phyloP scores from a whole-genome alignment of 2,888 invertebrate genomes.

The Idaea straminata region DNA sequence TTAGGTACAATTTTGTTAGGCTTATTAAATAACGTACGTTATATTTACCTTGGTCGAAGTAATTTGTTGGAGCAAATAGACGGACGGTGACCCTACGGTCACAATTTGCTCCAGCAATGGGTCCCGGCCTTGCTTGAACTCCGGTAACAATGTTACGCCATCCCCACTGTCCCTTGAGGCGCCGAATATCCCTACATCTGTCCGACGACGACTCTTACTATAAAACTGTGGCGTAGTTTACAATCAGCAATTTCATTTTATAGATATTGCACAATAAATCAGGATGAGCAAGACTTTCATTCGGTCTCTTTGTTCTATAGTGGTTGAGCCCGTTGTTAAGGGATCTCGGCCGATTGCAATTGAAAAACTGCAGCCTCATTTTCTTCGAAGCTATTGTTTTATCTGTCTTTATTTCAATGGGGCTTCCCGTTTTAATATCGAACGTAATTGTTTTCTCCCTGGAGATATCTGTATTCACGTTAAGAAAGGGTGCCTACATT shows the following conservation, averaged over 20 bases:
- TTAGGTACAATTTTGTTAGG: conserved; percentile 38
- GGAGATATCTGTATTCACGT: conserved; percentile 40
- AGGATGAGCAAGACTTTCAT: conserved; percentile 51
- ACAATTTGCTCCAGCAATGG: conserved; percentile 65
- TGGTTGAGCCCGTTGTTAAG: conserved; percentile 38
- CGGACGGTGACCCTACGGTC: conserved; percentile 66
- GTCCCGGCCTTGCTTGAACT: conserved; percentile 69
- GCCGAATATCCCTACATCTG: conserved; percentile 68
- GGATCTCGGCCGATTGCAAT: conserved; percentile 47
- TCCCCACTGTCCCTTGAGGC: conserved; percentile 68
- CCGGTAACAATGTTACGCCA: conserved; percentile 70
- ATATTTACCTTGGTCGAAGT: conserved; percentile 60
- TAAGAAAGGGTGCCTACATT: conserved; percentile 33
- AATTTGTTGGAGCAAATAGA: conserved; percentile 65
- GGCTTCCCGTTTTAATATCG: conserved; percentile 44
- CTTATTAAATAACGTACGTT: conserved; percentile 59
- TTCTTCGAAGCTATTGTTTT: conserved; percentile 48
- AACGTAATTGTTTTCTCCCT: conserved; percentile 43
- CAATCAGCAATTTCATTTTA: conserved; percentile 67
- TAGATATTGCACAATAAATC: conserved; percentile 64
- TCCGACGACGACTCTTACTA: conserved; percentile 58
- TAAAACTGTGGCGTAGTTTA: conserved; percentile 63
- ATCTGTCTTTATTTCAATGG: conserved; percentile 41
- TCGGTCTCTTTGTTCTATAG: conserved; percentile 48
- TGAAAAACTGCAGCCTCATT: conserved; percentile 57